Evolutionary conservation across 2,888 invertebrate genomes (phyloP).

Genomic region (Lepas anatifera): DNA sequence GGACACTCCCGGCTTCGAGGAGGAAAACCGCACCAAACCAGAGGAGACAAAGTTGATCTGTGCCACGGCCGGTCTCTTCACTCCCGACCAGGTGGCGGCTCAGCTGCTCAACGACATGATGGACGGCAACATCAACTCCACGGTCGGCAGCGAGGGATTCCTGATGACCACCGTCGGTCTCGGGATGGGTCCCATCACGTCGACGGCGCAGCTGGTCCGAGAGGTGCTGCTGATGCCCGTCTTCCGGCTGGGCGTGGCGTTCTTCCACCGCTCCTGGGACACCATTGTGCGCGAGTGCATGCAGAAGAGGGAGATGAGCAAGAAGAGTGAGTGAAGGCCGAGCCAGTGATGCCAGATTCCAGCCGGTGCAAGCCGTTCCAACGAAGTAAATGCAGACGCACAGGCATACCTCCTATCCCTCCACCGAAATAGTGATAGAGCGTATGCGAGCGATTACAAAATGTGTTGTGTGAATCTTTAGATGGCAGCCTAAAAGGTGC

Average conservation of each 20-base stretch:
- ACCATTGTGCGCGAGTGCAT: conserved; percentile 19
- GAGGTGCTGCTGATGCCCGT: conserved; percentile 22
- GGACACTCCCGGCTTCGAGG: conserved; percentile 86
- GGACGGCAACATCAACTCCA: conserved; percentile 69
- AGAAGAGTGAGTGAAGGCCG: conserved; percentile 22
- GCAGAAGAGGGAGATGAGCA: conserved; percentile 17
- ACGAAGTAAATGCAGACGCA: no score
- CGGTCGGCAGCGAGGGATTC: conserved; percentile 67
- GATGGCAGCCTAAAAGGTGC: no score
- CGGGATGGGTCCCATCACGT: conserved; percentile 55
- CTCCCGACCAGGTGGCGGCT: conserved; percentile 66
- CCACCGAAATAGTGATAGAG: no score
- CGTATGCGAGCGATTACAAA: no score
- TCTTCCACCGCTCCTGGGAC: conserved; percentile 21
- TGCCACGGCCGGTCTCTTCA: conserved; percentile 58
- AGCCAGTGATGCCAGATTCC: no score
- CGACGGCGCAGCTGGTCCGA: neutral
- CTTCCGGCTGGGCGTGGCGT: conserved; percentile 20
- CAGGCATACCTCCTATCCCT: no score
- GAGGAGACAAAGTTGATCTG: conserved; percentile 77
- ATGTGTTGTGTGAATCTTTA: no score
- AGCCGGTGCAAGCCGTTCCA: no score
- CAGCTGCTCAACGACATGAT: conserved; percentile 65
- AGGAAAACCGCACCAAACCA: conserved; percentile 77
- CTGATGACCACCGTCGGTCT: conserved; percentile 61